Evolutionary conservation across 2,888 invertebrate species (phyloP).

Genomic region (Psylliodes chrysocephalus): DNA sequence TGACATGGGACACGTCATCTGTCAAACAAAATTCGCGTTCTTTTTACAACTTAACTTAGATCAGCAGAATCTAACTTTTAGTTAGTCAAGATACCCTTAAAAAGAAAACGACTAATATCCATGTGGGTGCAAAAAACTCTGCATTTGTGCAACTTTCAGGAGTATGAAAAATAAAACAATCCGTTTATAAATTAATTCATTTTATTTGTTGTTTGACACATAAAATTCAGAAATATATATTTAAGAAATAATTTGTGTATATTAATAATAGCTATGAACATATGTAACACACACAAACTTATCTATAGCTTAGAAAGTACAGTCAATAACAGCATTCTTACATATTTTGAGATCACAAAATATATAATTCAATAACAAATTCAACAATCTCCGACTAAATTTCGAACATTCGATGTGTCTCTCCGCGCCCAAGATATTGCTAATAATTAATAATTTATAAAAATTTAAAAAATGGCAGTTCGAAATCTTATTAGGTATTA

Average conservation of each 20-base stretch:
- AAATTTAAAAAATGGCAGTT: constrained; percentile 53
- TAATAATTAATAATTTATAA: constrained; percentile 30
- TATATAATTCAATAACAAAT: constrained; percentile 64
- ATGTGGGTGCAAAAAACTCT: no score
- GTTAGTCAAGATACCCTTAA: no score
- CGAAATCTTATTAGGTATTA: constrained; percentile 48
- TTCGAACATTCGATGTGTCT: constrained; percentile 40
- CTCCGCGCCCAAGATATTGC: constrained; percentile 44
- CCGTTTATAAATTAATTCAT: constrained; percentile 61
- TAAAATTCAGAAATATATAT: constrained; percentile 65
- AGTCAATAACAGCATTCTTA: constrained; percentile 61
- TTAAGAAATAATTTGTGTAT: constrained; percentile 62
- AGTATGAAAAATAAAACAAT: background rate
- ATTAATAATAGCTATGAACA: constrained; percentile 61
- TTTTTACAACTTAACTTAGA: no score
- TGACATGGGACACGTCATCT: no score
- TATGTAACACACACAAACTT: constrained; percentile 59
- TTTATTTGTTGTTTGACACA: constrained; percentile 63
- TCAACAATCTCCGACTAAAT: constrained; percentile 57
- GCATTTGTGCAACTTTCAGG: no score
- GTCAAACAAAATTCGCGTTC: no score
- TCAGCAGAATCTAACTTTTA: no score
- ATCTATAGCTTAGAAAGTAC: constrained; percentile 56
- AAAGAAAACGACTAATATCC: no score
- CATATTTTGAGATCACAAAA: constrained; percentile 66